Percentiles rank a stretch among this genome's conserved stretches.
phyloP scores from a whole-genome alignment of 1,140 invertebrate genomes.

The Macrosteles quadrilineatus region DNA sequence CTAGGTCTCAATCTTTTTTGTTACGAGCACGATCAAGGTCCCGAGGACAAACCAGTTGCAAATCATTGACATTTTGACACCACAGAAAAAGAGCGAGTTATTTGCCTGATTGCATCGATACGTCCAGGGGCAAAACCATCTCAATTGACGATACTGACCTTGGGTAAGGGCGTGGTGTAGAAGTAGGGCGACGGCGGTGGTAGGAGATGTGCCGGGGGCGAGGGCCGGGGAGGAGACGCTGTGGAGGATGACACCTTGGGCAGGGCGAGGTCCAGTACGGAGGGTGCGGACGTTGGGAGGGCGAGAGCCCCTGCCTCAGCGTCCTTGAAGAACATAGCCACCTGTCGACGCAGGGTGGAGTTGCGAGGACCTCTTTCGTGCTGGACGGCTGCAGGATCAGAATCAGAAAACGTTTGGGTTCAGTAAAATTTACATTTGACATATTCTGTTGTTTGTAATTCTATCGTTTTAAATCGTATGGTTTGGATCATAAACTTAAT shows the following conservation, averaged over 20 bases:
- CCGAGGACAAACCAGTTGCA: too few relatives aligned
- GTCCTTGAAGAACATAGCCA: constrained; percentile 73
- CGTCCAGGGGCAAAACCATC: too few relatives aligned
- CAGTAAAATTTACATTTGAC: background rate
- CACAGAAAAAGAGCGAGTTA: too few relatives aligned
- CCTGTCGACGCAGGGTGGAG: constrained; percentile 86
- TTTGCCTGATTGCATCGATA: too few relatives aligned
- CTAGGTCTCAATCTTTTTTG: too few relatives aligned
- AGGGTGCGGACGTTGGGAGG: constrained; percentile 39
- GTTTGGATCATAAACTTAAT: too few relatives aligned
- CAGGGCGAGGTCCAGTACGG: constrained; percentile 37
- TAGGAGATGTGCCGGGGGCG: constrained; percentile 44
- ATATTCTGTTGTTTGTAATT: background rate
- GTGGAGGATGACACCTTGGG: constrained; percentile 42
- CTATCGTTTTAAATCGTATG: too few relatives aligned
- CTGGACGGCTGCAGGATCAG: constrained; percentile 80
- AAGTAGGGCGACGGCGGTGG: constrained; percentile 46
- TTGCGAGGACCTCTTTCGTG: constrained; percentile 96
- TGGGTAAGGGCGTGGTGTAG: constrained; percentile 40
- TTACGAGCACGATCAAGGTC: too few relatives aligned
- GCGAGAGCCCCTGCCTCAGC: constrained; percentile 39
- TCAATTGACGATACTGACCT: too few relatives aligned
- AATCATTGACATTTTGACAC: too few relatives aligned
- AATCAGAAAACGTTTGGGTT: background rate
- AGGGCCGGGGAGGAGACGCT: constrained; percentile 41